Evolutionary conservation across 2,888 invertebrate genomes (phyloP).

Genomic region (Mamestra brassicae): DNA sequence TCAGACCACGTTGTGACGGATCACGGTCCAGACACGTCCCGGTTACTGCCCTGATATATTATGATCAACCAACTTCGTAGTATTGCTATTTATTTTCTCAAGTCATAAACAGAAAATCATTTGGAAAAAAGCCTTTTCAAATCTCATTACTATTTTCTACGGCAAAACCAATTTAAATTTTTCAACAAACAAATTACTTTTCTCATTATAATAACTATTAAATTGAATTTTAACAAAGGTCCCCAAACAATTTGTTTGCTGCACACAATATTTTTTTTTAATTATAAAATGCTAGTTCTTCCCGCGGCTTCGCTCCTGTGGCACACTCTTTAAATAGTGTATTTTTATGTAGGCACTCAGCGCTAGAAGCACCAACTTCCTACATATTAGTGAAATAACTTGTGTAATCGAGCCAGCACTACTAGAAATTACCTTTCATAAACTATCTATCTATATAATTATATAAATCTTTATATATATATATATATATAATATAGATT

Average conservation of each 20-base stretch:
- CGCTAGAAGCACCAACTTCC: too few species aligned
- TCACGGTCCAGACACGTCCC: too few species aligned
- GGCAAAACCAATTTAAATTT: conserved; percentile 24
- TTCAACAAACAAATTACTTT: conserved; percentile 30
- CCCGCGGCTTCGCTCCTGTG: not conserved
- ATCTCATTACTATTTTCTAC: conserved; percentile 12
- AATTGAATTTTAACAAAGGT: conserved; percentile 30
- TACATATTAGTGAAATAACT: too few species aligned
- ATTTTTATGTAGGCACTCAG: too few species aligned
- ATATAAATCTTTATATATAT: too few species aligned
- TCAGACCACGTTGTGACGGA: too few species aligned
- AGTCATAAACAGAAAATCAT: not conserved
- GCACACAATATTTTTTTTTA: not conserved
- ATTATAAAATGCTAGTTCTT: not conserved
- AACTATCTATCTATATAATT: too few species aligned
- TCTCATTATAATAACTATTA: conserved; percentile 23
- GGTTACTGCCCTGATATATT: too few species aligned
- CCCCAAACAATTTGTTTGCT: conserved; percentile 6
- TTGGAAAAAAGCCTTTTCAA: not conserved
- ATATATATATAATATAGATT: too few species aligned
- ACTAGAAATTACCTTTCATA: too few species aligned
- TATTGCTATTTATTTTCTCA: not conserved
- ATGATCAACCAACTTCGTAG: not conserved
- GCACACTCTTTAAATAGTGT: too few species aligned
- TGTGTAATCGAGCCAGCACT: too few species aligned